Evolutionary conservation across 2,797 vertebrate genomes (phyloP), one percentile per base, ranked within the genome.

Genomic region (Nannoperca australis): DNA sequence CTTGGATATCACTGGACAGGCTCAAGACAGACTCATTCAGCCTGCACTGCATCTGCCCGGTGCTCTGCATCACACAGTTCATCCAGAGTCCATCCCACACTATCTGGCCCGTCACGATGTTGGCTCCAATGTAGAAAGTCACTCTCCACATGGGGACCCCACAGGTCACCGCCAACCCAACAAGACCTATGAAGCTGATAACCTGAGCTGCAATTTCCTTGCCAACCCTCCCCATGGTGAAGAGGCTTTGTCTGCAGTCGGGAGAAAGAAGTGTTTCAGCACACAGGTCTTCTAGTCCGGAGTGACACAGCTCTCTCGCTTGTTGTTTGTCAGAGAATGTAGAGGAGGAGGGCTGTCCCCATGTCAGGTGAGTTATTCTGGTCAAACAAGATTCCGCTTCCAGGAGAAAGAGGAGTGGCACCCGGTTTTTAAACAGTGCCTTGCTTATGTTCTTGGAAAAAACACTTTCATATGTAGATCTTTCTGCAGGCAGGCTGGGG

Each of bases 81-180:
- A 96, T 96, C 95, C 95, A 96, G 86, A 96, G 85, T 1, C 96
- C 96, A 1, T 96, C 95, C 96, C 95, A 96, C 0, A 96, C 32
- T 0, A 93, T 66, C 89, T 96, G 96, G 0, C 90, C 95, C 0
- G 95, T 90, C 62, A 95, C 94, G 1, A 96, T 95, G 91, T 96
- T 96, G 88, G 94, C 94, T 0, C 95, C 95, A 0, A 96, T 90
- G 87, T 34, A 96, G 14, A 80, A 24, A 1, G 95, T 96, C 42
- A 94, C 92, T 1, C 95, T 90, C 96, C 96, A 96, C 94, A 96
- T 91, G 50, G 96, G 96, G 56, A 95, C 0, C 3, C 95, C 96
- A 0, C 88, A 91, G 36, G 87, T 72, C 72, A 96, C 86, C 1
- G 93, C 73, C 30, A 91, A 66, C 3, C 93, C 90, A 3, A 95